phyloP scores from a whole-genome alignment of 37 sponge, comb jelly and placozoan species.

The Bolinopsis microptera region DNA sequence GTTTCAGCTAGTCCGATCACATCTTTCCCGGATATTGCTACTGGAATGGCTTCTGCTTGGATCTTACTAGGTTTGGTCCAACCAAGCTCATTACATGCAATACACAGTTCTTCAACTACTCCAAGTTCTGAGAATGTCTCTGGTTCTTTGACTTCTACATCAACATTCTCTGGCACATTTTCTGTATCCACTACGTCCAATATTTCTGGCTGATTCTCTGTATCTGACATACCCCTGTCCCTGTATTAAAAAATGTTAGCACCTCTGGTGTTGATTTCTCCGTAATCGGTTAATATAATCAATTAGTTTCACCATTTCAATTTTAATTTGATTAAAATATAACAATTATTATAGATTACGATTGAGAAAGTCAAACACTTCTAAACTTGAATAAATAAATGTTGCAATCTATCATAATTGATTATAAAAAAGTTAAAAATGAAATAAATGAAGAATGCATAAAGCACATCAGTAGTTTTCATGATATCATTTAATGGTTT shows the following conservation, averaged over 20 bases:
- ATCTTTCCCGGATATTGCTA: conserved; percentile 86
- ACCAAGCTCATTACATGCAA: conserved; percentile 78
- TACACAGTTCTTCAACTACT: conserved; percentile 85
- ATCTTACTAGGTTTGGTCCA: conserved; percentile 92
- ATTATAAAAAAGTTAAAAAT: neutral
- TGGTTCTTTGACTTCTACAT: neutral
- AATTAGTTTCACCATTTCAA: no score
- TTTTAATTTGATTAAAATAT: no score
- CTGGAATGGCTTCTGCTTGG: conserved; percentile 87
- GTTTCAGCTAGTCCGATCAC: conserved; percentile 98
- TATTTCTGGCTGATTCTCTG: neutral
- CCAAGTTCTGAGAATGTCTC: conserved; percentile 68
- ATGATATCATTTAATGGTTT: no score
- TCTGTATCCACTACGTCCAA: neutral
- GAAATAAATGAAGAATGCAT: neutral
- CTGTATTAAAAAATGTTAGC: no score
- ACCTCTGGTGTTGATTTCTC: no score
- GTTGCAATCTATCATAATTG: neutral
- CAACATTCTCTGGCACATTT: neutral
- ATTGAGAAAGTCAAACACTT: no score
- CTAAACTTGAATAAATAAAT: neutral
- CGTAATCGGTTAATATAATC: no score
- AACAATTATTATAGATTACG: no score
- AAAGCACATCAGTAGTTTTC: neutral
- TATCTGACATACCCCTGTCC: neutral